These are phyloP conservation scores for Hesperia comma DNA, from an alignment of 2,888 invertebrate species.

Conservation along the genomic window DNA sequence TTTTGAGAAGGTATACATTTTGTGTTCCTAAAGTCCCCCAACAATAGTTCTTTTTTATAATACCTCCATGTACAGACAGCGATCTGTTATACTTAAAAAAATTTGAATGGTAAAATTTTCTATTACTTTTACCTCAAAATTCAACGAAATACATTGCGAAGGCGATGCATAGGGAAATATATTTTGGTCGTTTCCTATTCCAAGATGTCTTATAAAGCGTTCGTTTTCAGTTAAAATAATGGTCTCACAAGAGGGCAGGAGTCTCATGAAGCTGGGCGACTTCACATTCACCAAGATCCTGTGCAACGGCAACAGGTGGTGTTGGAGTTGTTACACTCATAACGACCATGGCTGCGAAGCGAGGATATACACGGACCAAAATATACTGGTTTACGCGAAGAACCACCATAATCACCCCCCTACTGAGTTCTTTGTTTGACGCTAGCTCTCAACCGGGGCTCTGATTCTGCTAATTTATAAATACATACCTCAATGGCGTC, in stretches of 20 bases:
- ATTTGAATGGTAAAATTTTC: no score
- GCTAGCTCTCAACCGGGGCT: background rate
- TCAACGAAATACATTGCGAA: no score
- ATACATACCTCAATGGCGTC: background rate
- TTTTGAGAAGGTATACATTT: no score
- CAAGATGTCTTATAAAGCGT: slow-evolving; percentile 27
- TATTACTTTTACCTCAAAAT: no score
- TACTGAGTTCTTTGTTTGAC: slow-evolving; percentile 78
- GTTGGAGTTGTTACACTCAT: slow-evolving; percentile 77
- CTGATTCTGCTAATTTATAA: no score
- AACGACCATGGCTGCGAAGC: slow-evolving; percentile 66
- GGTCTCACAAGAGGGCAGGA: slow-evolving; percentile 72
- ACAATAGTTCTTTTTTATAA: no score
- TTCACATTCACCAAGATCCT: slow-evolving; percentile 69
- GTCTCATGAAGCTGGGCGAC: slow-evolving; percentile 73
- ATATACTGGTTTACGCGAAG: slow-evolving; percentile 64
- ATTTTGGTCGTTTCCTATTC: slow-evolving; percentile 31
- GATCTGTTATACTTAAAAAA: no score
- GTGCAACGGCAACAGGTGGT: slow-evolving; percentile 55
- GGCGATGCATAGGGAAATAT: no score
- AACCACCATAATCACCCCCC: slow-evolving; percentile 75
- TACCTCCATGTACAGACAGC: no score
- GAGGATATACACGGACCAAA: slow-evolving; percentile 64
- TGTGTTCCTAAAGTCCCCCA: no score
- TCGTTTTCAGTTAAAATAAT: slow-evolving; percentile 72